A percentile compares a stretch with the other conserved stretches of the same genome.
Conservation (phyloP, 35 echinoderm and acorn worm genomes). For the Anneissia japonica region DNA sequence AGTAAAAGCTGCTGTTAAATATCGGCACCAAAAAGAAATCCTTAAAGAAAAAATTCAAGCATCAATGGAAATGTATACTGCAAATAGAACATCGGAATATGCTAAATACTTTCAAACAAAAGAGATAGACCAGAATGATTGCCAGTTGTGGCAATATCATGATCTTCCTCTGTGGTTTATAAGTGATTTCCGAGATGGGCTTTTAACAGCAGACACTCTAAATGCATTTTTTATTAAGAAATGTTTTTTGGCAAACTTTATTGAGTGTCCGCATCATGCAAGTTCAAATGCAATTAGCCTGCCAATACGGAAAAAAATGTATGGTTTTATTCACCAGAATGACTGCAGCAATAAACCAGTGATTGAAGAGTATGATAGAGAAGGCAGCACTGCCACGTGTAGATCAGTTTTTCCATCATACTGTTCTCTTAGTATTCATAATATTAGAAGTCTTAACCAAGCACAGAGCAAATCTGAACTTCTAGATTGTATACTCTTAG, state of each 20-base stretch:
- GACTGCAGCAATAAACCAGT: neutral
- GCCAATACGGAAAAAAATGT: neutral
- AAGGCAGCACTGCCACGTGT: neutral
- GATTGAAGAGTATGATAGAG: neutral
- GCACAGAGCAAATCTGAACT: neutral
- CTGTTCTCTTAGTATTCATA: neutral
- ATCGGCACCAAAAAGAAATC: neutral
- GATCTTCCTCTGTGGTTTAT: neutral
- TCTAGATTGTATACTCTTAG: neutral
- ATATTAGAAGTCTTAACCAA: neutral
- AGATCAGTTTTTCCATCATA: neutral
- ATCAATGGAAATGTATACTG: slow-evolving; percentile 41
- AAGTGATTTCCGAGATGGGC: neutral
- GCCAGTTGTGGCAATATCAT: neutral
- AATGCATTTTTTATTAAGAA: neutral
- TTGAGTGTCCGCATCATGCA: neutral
- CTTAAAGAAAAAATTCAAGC: slow-evolving; percentile 15
- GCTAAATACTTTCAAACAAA: neutral
- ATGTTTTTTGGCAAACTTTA: neutral
- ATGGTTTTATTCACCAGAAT: neutral
- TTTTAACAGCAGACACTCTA: neutral
- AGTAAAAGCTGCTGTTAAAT: slow-evolving; percentile 23
- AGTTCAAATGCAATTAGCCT: neutral
- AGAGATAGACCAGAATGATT: neutral
- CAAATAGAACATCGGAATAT: neutral